Percentiles rank a stretch among this genome's conserved stretches.
phyloP scores from a whole-genome alignment of 2,888 invertebrate species.

The Limnephilus auricula region DNA sequence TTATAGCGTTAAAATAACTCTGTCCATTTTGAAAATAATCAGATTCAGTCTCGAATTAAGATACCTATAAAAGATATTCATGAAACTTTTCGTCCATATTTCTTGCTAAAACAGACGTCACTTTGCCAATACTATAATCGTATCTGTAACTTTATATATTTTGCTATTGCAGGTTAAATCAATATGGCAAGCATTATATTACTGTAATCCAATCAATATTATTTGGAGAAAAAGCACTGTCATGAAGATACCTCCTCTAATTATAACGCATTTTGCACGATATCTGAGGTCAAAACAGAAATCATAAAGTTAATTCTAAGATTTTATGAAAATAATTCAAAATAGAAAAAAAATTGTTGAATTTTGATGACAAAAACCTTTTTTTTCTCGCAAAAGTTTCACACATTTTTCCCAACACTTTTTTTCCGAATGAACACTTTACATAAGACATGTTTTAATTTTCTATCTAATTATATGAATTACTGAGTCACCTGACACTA shows the following conservation, averaged over 20 bases:
- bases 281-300: too few species aligned
- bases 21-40: constrained; percentile 48
- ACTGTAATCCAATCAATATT: not conserved
- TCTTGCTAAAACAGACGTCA: not conserved
- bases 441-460: not conserved
- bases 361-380: not conserved
- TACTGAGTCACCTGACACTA: not conserved
- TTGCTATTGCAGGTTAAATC: not conserved
- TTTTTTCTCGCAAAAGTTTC: not conserved
- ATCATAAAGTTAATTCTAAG: not conserved
- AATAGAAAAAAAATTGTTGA: not conserved
- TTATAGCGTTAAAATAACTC: constrained; percentile 45
- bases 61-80: constrained; percentile 4
- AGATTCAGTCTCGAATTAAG: constrained; percentile 20
- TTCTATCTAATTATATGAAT: not conserved
- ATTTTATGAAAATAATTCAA: not conserved
- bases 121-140: constrained; percentile 2
- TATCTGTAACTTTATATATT: constrained; percentile 15
- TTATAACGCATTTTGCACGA: too few species aligned
- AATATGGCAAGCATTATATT: not conserved
- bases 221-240: not conserved
- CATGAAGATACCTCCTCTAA: not conserved
- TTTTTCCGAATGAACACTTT: not conserved
- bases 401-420: not conserved
- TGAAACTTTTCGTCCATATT: constrained; percentile 39